Percentiles rank a stretch among this genome's conserved stretches.
phyloP scores from a whole-genome alignment of 2,113 vertebrate genomes.

The Carassius auratus region DNA sequence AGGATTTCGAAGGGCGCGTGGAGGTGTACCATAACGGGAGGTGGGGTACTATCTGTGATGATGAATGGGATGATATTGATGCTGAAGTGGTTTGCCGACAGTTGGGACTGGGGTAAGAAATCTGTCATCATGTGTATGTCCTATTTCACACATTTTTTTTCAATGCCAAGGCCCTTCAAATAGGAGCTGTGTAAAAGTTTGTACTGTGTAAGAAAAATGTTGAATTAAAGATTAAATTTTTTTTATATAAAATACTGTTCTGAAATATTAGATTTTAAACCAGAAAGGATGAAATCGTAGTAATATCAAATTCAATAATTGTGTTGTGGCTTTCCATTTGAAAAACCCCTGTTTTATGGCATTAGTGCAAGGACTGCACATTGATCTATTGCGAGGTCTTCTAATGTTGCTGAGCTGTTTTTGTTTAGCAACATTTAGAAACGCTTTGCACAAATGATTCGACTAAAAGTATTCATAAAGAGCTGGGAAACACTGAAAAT shows the following conservation, averaged over 20 bases:
- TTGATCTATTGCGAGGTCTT: background rate
- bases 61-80: slow-evolving; percentile 83
- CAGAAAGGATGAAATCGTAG: background rate
- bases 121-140: background rate
- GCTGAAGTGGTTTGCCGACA: slow-evolving; percentile 88
- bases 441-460: background rate
- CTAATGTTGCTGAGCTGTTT: background rate
- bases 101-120: slow-evolving; percentile 79
- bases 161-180: background rate
- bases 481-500: background rate
- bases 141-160: background rate
- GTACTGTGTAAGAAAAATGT: background rate
- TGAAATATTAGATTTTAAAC: background rate
- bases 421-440: background rate
- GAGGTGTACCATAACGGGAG: slow-evolving; percentile 80
- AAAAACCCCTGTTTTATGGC: background rate
- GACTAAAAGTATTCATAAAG: background rate
- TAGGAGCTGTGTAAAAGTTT: background rate
- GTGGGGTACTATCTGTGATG: slow-evolving; percentile 86
- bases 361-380: background rate
- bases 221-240: too few species aligned
- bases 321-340: background rate
- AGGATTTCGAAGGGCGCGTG: slow-evolving; percentile 82
- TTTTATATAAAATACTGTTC: too few species aligned
- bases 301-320: background rate